A percentile compares a stretch with the other conserved stretches of the same genome.
Conservation (phyloP, 2,113 vertebrate species). For the Cisticola juncidis region DNA sequence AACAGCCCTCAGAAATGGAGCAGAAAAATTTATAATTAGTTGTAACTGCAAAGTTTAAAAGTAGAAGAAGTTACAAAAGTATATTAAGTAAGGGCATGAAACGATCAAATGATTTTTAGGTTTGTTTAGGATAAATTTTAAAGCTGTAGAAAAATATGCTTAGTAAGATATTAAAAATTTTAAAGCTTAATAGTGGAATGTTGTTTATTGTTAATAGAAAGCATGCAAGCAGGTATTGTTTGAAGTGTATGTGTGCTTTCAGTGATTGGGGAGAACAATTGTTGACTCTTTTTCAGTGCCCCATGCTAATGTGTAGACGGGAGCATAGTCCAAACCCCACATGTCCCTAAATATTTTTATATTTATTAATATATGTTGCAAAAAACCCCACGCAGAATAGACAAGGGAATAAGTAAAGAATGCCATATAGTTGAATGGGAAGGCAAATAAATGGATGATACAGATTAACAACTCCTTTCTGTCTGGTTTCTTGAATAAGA, state of each 20-base stretch:
- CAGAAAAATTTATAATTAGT: background rate
- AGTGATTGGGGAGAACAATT: background rate
- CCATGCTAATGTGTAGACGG: background rate
- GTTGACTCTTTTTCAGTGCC: background rate
- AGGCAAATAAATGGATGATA: background rate
- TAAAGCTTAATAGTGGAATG: background rate
- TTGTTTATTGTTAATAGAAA: background rate
- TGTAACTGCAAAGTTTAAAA: background rate
- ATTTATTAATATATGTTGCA: background rate
- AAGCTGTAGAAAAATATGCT: background rate
- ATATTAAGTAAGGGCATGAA: background rate
- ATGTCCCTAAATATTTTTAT: background rate
- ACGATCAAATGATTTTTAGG: background rate
- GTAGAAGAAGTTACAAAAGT: background rate
- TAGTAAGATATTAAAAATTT: background rate
- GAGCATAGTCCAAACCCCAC: accelerated
- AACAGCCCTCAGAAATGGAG: background rate
- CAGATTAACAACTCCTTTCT: background rate
- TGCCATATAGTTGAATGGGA: background rate
- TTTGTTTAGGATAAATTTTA: background rate
- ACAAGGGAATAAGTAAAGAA: background rate
- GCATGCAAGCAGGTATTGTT: background rate
- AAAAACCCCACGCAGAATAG: background rate
- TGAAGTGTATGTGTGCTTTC: background rate
- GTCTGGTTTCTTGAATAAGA: background rate